Percentiles rank a stretch among this genome's conserved stretches.
These are phyloP conservation scores for Thunnus thynnus DNA, from an alignment of 2,113 vertebrate species.

Conservation along the genomic window DNA sequence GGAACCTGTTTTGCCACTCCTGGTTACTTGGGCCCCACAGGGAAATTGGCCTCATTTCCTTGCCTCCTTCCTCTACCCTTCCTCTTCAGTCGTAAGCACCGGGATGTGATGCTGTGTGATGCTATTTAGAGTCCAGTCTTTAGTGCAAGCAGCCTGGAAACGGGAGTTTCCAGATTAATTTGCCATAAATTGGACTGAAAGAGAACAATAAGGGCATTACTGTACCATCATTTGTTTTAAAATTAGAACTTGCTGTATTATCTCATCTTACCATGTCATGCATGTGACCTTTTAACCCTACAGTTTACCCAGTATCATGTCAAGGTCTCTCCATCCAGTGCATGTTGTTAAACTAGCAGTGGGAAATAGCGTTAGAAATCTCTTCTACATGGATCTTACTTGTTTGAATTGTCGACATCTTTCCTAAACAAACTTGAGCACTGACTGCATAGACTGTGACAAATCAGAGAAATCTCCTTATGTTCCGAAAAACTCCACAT, in stretches of 20 bases:
- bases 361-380: background rate
- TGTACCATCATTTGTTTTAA: constrained; percentile 27
- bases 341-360: background rate
- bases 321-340: background rate
- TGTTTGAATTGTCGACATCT: background rate
- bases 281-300: background rate
- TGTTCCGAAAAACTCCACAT: constrained; percentile 7
- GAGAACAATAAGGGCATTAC: constrained; percentile 36
- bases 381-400: background rate
- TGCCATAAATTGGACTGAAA: constrained; percentile 32
- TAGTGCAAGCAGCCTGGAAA: constrained; percentile 22
- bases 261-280: background rate
- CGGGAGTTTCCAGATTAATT: constrained; percentile 10
- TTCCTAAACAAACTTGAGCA: background rate
- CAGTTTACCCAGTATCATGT: background rate
- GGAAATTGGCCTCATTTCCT: constrained; percentile 82
- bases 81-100: constrained; percentile 54
- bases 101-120: constrained; percentile 20
- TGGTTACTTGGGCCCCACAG: constrained; percentile 51
- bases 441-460: background rate
- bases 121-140: constrained; percentile 43
- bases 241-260: constrained; percentile 31
- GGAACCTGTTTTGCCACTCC: constrained; percentile 42
- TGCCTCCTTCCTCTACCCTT: constrained; percentile 74
- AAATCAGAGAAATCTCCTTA: constrained; percentile 13